Evolutionary conservation across 1,140 invertebrate species (phyloP).

Genomic region (Nephotettix cincticeps): DNA sequence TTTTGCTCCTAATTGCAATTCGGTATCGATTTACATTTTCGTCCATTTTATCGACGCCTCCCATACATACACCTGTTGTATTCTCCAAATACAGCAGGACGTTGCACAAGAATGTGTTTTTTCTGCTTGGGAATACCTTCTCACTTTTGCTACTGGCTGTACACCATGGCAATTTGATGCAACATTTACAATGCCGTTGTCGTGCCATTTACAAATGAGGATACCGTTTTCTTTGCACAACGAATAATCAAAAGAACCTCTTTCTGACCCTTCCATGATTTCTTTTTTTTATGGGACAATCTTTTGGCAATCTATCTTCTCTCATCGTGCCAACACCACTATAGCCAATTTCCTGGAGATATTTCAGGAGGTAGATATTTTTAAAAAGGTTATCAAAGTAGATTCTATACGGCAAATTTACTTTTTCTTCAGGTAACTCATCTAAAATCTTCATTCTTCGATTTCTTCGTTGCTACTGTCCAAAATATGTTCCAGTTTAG

Average conservation of each 20-base stretch:
- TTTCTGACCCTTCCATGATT: conserved; percentile 28
- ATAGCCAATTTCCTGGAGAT: conserved; percentile 34
- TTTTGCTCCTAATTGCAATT: conserved; percentile 43
- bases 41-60: conserved; percentile 45
- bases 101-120: conserved; percentile 6
- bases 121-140: conserved; percentile 26
- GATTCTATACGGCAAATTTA: conserved; percentile 32
- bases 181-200: conserved; percentile 27
- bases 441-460: too few relatives aligned
- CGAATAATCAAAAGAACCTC: conserved; percentile 23
- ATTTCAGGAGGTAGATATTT: conserved; percentile 35
- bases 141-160: conserved; percentile 13
- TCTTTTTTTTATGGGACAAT: conserved; percentile 32
- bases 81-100: background rate
- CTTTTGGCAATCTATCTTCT: conserved; percentile 36
- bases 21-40: conserved; percentile 45
- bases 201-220: conserved; percentile 28
- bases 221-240: conserved; percentile 10
- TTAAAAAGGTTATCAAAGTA: conserved; percentile 43
- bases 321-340: conserved; percentile 38
- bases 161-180: conserved; percentile 25
- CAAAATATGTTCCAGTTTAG: too few relatives aligned
- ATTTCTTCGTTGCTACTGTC: too few relatives aligned
- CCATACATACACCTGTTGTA: conserved; percentile 22
- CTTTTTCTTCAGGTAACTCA: conserved; percentile 31